Conservation (phyloP, 2,113 vertebrate species). For the Saccopteryx leptura region DNA sequence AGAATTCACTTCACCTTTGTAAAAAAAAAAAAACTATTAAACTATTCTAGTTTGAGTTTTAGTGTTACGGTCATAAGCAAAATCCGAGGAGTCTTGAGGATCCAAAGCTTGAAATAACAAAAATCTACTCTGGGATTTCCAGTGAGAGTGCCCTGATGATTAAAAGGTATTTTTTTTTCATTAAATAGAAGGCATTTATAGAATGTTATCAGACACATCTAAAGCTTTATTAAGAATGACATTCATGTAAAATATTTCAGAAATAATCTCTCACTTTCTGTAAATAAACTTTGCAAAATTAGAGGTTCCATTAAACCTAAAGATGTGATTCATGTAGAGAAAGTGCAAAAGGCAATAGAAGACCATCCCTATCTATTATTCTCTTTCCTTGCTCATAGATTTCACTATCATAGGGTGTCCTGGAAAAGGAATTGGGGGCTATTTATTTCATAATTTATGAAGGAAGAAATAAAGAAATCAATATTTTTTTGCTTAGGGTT, state of each 20-base stretch:
- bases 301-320: neutral
- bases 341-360: neutral
- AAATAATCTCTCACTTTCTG: neutral
- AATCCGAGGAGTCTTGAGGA: neutral
- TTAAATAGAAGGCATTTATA: neutral
- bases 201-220: neutral
- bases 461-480: neutral
- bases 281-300: constrained; percentile 33
- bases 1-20: neutral
- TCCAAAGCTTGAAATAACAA: neutral
- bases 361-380: neutral
- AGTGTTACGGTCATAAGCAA: neutral
- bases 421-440: neutral
- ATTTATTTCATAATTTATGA: neutral
- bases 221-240: neutral
- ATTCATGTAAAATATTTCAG: constrained; percentile 26
- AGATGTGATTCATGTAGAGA: neutral
- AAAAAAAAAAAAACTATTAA: no score
- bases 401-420: neutral
- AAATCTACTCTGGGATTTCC: neutral
- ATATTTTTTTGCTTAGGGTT: neutral
- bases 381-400: neutral
- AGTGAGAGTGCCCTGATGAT: neutral
- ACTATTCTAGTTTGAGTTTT: neutral
- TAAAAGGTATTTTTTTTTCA: constrained; percentile 37